Conservation (phyloP, 2,113 vertebrate species). For the Glaucidium brasilianum region DNA sequence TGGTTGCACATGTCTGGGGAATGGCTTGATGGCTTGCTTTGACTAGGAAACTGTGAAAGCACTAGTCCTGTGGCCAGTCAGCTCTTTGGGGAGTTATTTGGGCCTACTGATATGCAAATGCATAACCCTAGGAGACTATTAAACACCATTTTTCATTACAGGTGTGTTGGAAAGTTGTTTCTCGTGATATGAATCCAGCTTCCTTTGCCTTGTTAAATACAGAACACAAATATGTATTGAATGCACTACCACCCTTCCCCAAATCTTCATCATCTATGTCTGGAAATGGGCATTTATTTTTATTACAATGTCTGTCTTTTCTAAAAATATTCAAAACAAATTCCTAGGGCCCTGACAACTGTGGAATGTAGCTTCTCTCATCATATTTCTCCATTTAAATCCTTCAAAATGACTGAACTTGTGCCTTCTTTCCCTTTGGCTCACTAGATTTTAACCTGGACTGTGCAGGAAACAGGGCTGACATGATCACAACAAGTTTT, state of each 20-base stretch:
- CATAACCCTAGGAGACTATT: not conserved
- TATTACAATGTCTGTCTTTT: not conserved
- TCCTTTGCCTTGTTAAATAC: not conserved
- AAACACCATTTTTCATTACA: not conserved
- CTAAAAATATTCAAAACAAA: constrained; percentile 14
- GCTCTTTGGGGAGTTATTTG: not conserved
- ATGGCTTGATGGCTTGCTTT: not conserved
- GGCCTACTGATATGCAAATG: not conserved
- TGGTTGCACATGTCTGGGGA: not conserved
- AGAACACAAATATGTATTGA: not conserved
- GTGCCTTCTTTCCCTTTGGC: not conserved
- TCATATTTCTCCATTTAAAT: not conserved
- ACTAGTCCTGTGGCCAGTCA: not conserved
- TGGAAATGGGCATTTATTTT: constrained; percentile 32
- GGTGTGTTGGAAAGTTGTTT: not conserved
- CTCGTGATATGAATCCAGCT: not conserved
- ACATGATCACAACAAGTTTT: not conserved
- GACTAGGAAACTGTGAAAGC: not conserved
- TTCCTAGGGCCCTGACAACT: not conserved
- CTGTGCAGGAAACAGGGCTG: not conserved
- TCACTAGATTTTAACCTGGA: not conserved
- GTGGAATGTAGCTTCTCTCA: constrained; percentile 19
- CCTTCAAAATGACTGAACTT: not conserved
- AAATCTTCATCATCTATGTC: not conserved
- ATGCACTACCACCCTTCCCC: not conserved